These are phyloP conservation scores for Melanotus villosus DNA, from an alignment of 2,888 invertebrate species.

Conservation along the genomic window DNA sequence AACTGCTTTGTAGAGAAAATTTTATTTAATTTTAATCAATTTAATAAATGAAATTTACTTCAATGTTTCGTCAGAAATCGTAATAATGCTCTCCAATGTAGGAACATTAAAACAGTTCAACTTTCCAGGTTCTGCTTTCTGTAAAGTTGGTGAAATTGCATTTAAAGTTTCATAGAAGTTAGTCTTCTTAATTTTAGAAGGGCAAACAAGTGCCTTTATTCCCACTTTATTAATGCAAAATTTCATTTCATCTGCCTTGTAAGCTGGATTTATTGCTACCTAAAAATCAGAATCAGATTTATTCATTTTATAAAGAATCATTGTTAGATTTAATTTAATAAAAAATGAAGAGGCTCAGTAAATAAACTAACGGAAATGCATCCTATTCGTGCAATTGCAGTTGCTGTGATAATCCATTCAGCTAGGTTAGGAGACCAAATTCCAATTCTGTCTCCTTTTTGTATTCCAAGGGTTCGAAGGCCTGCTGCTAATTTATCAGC, in stretches of 20 bases:
- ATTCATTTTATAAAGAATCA: no score
- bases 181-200: constrained; percentile 75
- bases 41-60: constrained; percentile 65
- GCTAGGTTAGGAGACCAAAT: constrained; percentile 85
- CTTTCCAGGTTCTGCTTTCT: constrained; percentile 67
- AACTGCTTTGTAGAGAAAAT: no score
- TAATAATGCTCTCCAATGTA: constrained; percentile 72
- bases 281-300: no score
- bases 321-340: no score
- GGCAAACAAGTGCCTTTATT: constrained; percentile 77
- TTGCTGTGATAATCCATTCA: constrained; percentile 82
- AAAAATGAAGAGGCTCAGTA: no score
- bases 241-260: constrained; percentile 78
- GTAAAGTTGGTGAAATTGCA: constrained; percentile 74
- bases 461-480: constrained; percentile 76
- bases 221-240: constrained; percentile 81
- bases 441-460: constrained; percentile 81
- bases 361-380: constrained; percentile 74
- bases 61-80: constrained; percentile 70
- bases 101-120: constrained; percentile 70
- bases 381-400: constrained; percentile 82
- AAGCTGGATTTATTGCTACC: constrained; percentile 85
- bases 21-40: no score
- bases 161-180: constrained; percentile 78
- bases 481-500: constrained; percentile 82